Evolutionary conservation across 2,888 invertebrate genomes (phyloP).

Genomic region (Sphaerophoria rueppellii): DNA sequence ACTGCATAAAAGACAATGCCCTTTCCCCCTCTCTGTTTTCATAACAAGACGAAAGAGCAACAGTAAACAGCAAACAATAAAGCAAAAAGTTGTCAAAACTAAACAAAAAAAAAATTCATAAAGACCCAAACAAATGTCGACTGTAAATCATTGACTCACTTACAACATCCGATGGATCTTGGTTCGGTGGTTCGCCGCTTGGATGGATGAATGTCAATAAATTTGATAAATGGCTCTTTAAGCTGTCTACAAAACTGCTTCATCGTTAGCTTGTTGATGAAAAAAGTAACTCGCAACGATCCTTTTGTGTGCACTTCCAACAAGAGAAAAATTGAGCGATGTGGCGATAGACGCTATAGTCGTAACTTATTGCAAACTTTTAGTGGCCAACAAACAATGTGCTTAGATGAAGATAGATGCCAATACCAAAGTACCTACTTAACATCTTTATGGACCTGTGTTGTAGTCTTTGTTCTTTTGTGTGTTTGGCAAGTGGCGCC

Average conservation of each 20-base stretch:
- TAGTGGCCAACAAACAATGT: slow-evolving; percentile 24
- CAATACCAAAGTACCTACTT: slow-evolving; percentile 54
- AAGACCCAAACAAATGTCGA: slow-evolving; percentile 63
- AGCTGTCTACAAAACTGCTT: slow-evolving; percentile 75
- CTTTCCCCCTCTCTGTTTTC: slow-evolving; percentile 24
- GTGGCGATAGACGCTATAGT: slow-evolving; percentile 5
- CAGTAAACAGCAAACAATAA: slow-evolving; percentile 57
- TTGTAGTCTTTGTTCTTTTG: slow-evolving; percentile 26
- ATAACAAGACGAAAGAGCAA: slow-evolving; percentile 41
- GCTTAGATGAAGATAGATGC: slow-evolving; percentile 13
- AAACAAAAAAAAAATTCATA: slow-evolving; percentile 58
- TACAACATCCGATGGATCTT: slow-evolving; percentile 55
- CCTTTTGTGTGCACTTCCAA: slow-evolving; percentile 55
- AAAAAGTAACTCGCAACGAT: slow-evolving; percentile 4
- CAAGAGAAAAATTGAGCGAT: slow-evolving; percentile 49
- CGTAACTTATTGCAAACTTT: slow-evolving; percentile 47
- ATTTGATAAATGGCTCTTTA: slow-evolving; percentile 78
- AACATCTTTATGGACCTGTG: slow-evolving; percentile 67
- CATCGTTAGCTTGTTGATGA: neutral
- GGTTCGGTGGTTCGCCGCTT: slow-evolving; percentile 37
- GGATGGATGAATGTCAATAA: slow-evolving; percentile 78
- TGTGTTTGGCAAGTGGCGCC: slow-evolving; percentile 44
- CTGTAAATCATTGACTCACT: slow-evolving; percentile 73
- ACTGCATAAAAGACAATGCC: neutral
- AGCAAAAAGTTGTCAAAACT: slow-evolving; percentile 31